A percentile compares a stretch with the other conserved stretches of the same genome.
Evolutionary conservation across 2,113 vertebrate species (phyloP).

Genomic region (Irena cyanogastra): DNA sequence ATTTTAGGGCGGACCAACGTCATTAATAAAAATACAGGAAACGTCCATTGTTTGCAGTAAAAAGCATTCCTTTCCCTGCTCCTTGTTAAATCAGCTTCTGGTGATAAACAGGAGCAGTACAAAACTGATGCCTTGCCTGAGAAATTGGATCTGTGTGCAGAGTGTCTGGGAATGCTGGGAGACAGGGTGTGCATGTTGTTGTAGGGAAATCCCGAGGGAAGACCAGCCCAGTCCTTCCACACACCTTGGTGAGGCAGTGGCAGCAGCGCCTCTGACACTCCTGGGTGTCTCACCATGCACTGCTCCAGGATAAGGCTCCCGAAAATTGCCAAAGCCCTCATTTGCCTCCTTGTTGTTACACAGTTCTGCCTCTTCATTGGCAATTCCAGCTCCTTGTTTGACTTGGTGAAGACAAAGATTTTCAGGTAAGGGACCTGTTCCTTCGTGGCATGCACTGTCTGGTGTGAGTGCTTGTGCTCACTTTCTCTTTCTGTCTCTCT

Average conservation of each 20-base stretch:
- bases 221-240: neutral
- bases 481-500: neutral
- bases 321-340: neutral
- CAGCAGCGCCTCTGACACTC: neutral
- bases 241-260: neutral
- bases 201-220: neutral
- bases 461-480: neutral
- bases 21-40: neutral
- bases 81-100: neutral
- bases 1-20: neutral
- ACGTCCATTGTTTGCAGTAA: neutral
- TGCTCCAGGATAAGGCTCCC: neutral
- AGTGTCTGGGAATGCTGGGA: neutral
- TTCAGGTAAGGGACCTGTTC: conserved; percentile 26
- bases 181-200: neutral
- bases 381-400: neutral
- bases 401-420: neutral
- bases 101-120: neutral
- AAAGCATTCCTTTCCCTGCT: neutral
- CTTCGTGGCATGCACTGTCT: neutral
- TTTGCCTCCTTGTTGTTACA: neutral
- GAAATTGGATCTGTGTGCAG: neutral
- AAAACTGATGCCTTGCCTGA: neutral
- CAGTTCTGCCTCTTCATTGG: neutral
- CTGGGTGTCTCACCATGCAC: neutral